Conservation (phyloP, 2,888 invertebrate genomes). For the Cephus sareptanus region DNA sequence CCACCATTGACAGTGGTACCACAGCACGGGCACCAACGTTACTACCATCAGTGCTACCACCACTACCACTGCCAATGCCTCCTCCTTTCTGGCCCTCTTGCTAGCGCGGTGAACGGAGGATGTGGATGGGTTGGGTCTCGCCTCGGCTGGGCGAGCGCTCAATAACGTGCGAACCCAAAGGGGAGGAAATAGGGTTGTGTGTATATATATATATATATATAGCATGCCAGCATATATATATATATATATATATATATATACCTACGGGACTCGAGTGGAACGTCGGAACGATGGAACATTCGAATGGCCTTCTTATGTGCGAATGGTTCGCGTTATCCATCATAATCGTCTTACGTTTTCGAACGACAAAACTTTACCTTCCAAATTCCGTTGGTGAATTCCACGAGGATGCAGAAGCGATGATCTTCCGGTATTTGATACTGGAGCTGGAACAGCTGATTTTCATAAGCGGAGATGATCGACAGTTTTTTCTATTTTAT, state of each 20-base stretch:
- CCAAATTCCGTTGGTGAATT: slow-evolving; percentile 31
- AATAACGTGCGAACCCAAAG: slow-evolving; percentile 73
- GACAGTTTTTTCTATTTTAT: background rate
- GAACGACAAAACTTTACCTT: slow-evolving; percentile 44
- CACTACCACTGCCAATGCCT: slow-evolving; percentile 8
- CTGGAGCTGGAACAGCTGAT: background rate
- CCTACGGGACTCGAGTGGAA: slow-evolving; percentile 50
- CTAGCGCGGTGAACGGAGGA: slow-evolving; percentile 56
- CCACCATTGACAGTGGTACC: slow-evolving; percentile 24
- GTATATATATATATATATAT: background rate
- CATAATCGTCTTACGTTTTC: slow-evolving; percentile 53
- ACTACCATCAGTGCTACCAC: slow-evolving; percentile 15
- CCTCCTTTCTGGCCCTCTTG: slow-evolving; percentile 14
- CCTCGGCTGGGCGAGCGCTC: slow-evolving; percentile 72
- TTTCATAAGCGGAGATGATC: background rate
- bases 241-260: background rate
- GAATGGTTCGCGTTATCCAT: slow-evolving; percentile 45
- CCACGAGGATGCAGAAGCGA: background rate
- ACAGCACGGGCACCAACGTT: slow-evolving; percentile 25
- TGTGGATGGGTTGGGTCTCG: slow-evolving; percentile 70
- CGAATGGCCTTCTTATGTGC: slow-evolving; percentile 37
- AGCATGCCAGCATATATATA: background rate
- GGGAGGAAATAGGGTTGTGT: slow-evolving; percentile 64
- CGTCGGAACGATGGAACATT: slow-evolving; percentile 40
- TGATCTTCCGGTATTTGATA: background rate